phyloP scores from a whole-genome alignment of 2,888 invertebrate species.

The Andrena dorsata region DNA sequence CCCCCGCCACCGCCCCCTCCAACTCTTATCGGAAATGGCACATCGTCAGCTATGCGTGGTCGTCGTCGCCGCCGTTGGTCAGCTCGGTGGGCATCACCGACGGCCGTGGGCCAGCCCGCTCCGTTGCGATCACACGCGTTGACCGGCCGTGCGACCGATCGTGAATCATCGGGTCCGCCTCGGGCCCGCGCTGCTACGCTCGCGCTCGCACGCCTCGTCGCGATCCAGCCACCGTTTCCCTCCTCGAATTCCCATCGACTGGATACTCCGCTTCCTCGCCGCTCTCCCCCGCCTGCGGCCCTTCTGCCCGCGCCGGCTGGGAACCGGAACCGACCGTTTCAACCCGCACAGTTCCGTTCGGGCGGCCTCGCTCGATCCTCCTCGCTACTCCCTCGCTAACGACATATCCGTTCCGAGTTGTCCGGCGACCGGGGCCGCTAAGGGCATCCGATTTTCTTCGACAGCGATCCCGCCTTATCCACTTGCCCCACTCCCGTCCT shows the following conservation, averaged over 20 bases:
- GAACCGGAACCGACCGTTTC: not conserved
- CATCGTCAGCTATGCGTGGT: conserved; percentile 52
- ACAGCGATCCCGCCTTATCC: conserved; percentile 45
- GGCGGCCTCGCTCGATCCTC: not conserved
- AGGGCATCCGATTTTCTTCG: conserved; percentile 54
- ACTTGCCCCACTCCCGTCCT: no score
- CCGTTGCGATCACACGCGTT: not conserved
- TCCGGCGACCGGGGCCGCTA: conserved; percentile 1
- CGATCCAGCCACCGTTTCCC: conserved; percentile 29
- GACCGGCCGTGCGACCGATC: conserved; percentile 58
- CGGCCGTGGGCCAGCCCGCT: conserved; percentile 37
- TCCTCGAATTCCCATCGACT: conserved; percentile 39
- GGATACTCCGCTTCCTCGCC: not conserved
- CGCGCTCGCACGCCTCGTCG: conserved; percentile 30
- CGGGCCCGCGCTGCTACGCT: not conserved
- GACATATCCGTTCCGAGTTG: conserved; percentile 46
- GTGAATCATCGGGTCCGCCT: conserved; percentile 50
- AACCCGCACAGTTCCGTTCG: not conserved
- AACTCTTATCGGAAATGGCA: conserved; percentile 27
- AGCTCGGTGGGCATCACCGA: conserved; percentile 33
- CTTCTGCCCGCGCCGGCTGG: not conserved
- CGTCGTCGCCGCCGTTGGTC: conserved; percentile 49
- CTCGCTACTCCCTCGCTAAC: conserved; percentile 21
- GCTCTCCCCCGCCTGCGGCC: no score
- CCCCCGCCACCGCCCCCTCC: not conserved